These are phyloP conservation scores for Myocastor coypus DNA, from an alignment of 2,113 vertebrate species.

Conservation along the genomic window DNA sequence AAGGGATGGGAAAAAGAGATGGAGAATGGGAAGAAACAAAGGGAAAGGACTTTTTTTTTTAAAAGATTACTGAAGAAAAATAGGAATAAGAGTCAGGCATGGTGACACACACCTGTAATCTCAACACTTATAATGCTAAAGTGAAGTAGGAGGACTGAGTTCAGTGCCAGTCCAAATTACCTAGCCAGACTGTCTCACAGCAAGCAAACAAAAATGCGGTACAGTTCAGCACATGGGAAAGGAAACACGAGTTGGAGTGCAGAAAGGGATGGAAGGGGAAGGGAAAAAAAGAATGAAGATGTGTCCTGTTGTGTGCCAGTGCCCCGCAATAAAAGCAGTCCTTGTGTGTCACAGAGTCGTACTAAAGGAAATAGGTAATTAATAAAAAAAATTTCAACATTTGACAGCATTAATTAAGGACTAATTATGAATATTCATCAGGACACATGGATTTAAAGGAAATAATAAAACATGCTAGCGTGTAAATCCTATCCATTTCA, in stretches of 20 bases:
- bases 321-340: neutral
- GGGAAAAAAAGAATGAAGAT: neutral
- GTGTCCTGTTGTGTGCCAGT: neutral
- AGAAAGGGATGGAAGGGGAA: neutral
- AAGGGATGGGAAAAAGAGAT: neutral
- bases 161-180: neutral
- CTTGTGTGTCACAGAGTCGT: neutral
- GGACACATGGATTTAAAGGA: neutral
- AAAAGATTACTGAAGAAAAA: neutral
- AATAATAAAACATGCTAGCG: neutral
- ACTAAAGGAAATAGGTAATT: neutral
- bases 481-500: neutral
- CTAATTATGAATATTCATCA: neutral
- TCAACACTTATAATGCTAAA: neutral
- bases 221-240: too few relatives aligned
- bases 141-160: neutral
- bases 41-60: neutral
- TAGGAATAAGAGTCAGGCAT: neutral
- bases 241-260: neutral
- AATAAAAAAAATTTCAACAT: neutral
- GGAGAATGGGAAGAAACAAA: neutral
- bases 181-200: neutral
- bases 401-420: neutral
- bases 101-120: neutral
- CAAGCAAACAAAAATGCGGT: neutral